Base-by-base conservation (phyloP, 2,113 vertebrate species). In the Hymenochirus boettgeri region DNA sequence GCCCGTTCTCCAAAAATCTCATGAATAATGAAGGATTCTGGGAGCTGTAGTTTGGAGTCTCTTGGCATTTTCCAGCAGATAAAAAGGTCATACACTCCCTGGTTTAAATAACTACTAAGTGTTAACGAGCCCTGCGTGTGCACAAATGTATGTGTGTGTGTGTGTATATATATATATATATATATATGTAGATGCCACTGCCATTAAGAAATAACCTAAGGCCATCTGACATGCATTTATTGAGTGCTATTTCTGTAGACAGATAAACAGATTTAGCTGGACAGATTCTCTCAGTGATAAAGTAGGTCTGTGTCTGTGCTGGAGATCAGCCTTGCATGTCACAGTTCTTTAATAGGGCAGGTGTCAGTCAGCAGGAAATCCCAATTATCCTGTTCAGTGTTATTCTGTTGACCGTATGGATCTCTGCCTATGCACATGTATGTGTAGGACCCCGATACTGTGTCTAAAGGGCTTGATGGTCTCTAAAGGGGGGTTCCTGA, bases 291-390 rank as follows among this genome's bases (percentile, higher is more conserved):
- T 67, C 70, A 70, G 71, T 71, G 79, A 73, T 83, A 77, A 74
- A 74, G 74, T 73, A 77, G 86, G 82, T 3, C 17, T n/a, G 39
- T 42, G 19, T 27, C 56, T 59, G 64, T 45, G 24, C 7, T 31
- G 1, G 5, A 25, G 81, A 82, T n/a, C 73, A 76, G 70, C 72
- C 29, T 70, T 74, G 75, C 74, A 75, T 81, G 80, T 80, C 81
- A 81, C 81, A 82, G 78, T 71, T 74, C 80, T 74, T 69, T 17
- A 82, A 80, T 60, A 84, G 79, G 78, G 77, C 77, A 84, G 77
- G 78, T 82, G 81, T 83, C 77, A 79, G 1, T 2, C 75, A 75
- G 79, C 75, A 83, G 80, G 83, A 88, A 88, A 84, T 86, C 79
- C 79, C 59, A 71, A 79, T 84, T 79, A 82, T 81, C 78, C 81